phyloP scores from a whole-genome alignment of 2,113 vertebrate species.

The Sorex araneus region DNA sequence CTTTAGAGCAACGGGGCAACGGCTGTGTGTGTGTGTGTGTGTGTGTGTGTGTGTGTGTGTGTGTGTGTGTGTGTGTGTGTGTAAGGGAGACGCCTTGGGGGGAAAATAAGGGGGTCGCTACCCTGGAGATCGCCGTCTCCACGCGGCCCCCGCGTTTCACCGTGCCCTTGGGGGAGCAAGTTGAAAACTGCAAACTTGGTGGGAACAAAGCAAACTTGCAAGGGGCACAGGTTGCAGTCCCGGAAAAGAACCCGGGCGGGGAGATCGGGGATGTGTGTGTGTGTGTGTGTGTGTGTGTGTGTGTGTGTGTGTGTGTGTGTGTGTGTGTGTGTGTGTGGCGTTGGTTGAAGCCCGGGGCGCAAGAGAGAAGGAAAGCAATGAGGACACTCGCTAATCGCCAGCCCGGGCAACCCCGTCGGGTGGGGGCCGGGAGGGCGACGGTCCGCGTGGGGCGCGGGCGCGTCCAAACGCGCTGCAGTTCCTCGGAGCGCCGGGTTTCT shows the following conservation, averaged over 20 bases:
- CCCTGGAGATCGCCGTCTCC: no score
- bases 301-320: no score
- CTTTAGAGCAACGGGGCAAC: neutral
- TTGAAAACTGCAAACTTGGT: slow-evolving; percentile 26
- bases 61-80: neutral
- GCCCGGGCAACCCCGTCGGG: no score
- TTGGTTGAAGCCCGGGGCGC: no score
- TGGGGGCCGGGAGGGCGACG: no score
- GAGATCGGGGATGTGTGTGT: no score
- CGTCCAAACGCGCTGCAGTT: no score
- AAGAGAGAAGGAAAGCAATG: no score
- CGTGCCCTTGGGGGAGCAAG: neutral
- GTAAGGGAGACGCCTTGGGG: neutral
- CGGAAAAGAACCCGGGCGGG: neutral
- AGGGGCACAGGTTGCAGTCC: neutral
- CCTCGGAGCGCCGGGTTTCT: neutral
- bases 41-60: neutral
- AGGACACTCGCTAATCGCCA: no score
- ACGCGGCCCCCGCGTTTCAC: neutral
- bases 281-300: no score
- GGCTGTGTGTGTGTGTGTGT: neutral
- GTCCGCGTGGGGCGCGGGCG: no score
- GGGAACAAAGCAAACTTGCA: slow-evolving; percentile 44
- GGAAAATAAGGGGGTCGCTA: neutral
- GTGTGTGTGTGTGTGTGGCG: no score